These are phyloP conservation scores for Andrena flavipes DNA, from an alignment of 2,888 invertebrate genomes.

Conservation along the genomic window DNA sequence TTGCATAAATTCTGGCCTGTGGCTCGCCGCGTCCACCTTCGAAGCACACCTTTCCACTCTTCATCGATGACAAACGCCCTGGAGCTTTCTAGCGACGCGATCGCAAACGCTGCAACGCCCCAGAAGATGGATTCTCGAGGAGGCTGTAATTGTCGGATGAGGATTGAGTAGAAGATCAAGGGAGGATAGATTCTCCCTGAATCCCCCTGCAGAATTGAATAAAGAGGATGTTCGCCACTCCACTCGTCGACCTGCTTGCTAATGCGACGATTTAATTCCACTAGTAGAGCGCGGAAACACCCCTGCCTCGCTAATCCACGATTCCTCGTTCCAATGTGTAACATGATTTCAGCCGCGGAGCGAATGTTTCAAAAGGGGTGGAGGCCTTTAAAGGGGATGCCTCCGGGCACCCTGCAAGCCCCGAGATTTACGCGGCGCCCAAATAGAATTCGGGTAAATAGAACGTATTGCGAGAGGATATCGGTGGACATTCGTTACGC, in stretches of 20 bases:
- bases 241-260: slow-evolving; percentile 19
- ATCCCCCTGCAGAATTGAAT: background rate
- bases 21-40: background rate
- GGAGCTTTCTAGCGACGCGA: background rate
- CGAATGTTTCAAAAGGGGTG: slow-evolving; percentile 7
- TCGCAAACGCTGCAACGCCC: background rate
- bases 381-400: slow-evolving; percentile 37
- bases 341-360: slow-evolving; percentile 5
- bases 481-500: too few species aligned
- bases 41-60: background rate
- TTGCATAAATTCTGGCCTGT: slow-evolving; percentile 64
- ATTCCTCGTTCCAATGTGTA: slow-evolving; percentile 13
- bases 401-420: background rate
- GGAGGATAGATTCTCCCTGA: background rate
- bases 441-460: background rate
- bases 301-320: background rate
- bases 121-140: background rate
- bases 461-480: background rate
- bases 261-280: slow-evolving; percentile 36
- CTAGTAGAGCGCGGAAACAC: background rate
- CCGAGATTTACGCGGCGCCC: background rate
- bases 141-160: background rate
- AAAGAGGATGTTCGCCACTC: background rate
- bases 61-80: too few species aligned
- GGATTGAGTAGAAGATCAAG: background rate